Evolutionary conservation across 2,797 vertebrate genomes (phyloP).

Genomic region (Enteromius fasciolatus): DNA sequence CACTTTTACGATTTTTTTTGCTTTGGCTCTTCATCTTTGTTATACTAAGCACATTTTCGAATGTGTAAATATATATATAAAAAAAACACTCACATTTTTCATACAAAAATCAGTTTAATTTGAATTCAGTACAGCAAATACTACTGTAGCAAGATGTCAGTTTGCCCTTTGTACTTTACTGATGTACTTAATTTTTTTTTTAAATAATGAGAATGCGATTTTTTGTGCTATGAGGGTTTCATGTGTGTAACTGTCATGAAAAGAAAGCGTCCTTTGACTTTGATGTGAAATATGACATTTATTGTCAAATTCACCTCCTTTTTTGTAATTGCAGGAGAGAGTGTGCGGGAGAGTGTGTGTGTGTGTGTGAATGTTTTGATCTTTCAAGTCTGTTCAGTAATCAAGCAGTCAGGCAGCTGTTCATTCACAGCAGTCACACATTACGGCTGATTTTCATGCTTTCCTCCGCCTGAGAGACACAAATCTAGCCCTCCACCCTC

Average conservation of each 20-base stretch:
- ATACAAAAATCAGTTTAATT: background rate
- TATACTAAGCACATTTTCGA: background rate
- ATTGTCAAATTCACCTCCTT: background rate
- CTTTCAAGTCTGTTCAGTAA: slow-evolving; percentile 27
- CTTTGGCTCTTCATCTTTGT: background rate
- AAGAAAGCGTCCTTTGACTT: background rate
- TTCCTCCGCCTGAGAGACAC: slow-evolving; percentile 25
- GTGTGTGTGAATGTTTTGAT: slow-evolving; percentile 64
- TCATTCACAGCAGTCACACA: slow-evolving; percentile 47
- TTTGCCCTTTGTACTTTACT: background rate
- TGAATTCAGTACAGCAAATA: background rate
- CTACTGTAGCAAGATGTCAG: background rate
- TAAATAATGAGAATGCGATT: background rate
- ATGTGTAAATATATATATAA: background rate
- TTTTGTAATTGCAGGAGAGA: slow-evolving; percentile 59
- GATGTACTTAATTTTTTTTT: background rate
- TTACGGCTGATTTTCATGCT: slow-evolving; percentile 52
- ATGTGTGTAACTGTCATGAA: background rate
- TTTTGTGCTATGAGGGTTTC: background rate
- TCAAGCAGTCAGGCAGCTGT: slow-evolving; percentile 47
- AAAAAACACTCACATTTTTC: too few relatives aligned
- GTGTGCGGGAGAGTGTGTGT: slow-evolving; percentile 71
- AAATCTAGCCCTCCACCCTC: slow-evolving; percentile 27
- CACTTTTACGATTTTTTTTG: too few relatives aligned
- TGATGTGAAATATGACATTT: background rate